Conservation (phyloP, 2,797 vertebrate species). For the Gadopsis bispinosus region DNA sequence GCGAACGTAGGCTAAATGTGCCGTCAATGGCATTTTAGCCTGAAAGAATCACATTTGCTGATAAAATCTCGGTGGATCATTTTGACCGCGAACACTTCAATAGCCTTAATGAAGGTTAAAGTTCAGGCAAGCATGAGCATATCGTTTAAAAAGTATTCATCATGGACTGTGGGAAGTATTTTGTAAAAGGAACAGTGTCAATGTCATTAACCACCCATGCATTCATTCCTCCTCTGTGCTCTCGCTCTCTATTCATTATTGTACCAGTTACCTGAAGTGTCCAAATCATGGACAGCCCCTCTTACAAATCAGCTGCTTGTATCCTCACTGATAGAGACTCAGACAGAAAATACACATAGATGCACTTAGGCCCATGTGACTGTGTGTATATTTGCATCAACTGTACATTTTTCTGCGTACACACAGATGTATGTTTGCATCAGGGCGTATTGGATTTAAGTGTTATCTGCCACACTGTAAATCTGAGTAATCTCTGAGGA, state of each 20-base stretch:
- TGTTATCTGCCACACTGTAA: not conserved
- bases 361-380: not conserved
- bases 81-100: constrained; percentile 36
- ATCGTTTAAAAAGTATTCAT: constrained; percentile 46
- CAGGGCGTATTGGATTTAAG: not conserved
- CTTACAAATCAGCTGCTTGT: constrained; percentile 20
- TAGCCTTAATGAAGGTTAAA: constrained; percentile 23
- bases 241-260: constrained; percentile 19
- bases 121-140: constrained; percentile 18
- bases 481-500: constrained; percentile 4
- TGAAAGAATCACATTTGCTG: constrained; percentile 20
- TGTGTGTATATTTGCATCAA: constrained; percentile 16
- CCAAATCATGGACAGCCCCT: constrained; percentile 12
- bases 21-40: constrained; percentile 6
- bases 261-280: constrained; percentile 18
- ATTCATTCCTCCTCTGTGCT: constrained; percentile 44
- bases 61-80: constrained; percentile 42
- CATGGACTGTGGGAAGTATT: constrained; percentile 31
- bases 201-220: constrained; percentile 33
- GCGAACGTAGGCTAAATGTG: not conserved
- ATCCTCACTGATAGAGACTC: constrained; percentile 2
- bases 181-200: constrained; percentile 31
- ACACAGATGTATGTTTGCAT: not conserved
- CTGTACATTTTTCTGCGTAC: not conserved
- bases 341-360: not conserved